Percentiles rank a stretch among this genome's conserved stretches.
These are phyloP conservation scores for Desmophyllum pertusum DNA, from an alignment of 92 coral and sea anemone genomes.

Conservation along the genomic window DNA sequence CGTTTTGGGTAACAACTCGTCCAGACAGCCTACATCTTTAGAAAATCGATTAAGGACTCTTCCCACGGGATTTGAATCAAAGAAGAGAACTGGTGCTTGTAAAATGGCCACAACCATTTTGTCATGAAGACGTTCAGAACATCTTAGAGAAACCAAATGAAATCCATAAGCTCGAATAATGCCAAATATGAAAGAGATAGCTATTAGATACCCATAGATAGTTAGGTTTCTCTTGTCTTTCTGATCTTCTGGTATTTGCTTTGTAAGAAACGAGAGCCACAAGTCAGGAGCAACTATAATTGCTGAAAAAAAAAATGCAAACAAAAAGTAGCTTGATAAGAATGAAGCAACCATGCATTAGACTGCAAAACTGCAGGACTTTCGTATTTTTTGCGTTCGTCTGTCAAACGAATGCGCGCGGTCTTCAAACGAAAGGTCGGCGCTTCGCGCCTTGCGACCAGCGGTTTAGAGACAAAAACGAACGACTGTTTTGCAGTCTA, in stretches of 20 bases:
- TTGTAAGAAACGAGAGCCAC: background rate
- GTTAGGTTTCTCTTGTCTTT: background rate
- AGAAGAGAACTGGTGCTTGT: slow-evolving; percentile 6
- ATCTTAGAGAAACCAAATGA: background rate
- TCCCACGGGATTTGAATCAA: slow-evolving; percentile 15
- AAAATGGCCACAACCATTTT: slow-evolving; percentile 14
- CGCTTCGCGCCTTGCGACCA: no score
- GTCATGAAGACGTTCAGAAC: slow-evolving; percentile 25
- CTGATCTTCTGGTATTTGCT: slow-evolving; percentile 3
- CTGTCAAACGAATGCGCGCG: no score
- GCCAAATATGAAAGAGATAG: background rate
- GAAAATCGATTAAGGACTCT: slow-evolving; percentile 11
- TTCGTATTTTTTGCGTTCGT: no score
- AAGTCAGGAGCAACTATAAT: slow-evolving; percentile 11
- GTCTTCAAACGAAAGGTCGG: no score
- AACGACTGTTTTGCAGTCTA: no score
- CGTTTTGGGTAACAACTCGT: background rate
- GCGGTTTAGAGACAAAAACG: no score
- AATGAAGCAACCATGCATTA: background rate
- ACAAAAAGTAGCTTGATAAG: background rate
- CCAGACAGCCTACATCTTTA: slow-evolving; percentile 15
- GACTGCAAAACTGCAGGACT: no score
- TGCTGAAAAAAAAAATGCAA: background rate
- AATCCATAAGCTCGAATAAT: background rate
- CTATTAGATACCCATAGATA: background rate